Base-by-base conservation (phyloP, 1,140 invertebrate genomes). In the Bombus consobrinus region DNA sequence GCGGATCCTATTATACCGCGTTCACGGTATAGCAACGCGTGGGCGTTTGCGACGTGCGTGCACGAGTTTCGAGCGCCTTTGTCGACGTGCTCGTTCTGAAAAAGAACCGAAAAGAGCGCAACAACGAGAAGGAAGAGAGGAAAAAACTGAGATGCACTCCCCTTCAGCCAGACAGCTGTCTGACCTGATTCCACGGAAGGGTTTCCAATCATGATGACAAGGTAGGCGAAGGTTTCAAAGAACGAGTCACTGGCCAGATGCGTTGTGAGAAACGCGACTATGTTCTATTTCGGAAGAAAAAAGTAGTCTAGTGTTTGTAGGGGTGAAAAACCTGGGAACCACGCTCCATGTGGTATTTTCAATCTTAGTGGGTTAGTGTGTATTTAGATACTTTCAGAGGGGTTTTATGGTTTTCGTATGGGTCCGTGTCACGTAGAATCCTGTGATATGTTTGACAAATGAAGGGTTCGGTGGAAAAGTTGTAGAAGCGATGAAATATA, bases 101-200 rank as follows among this genome's bases (percentile, higher is more conserved):
- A 78, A 68, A 78, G 74, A 53, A 53, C 68, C 71, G 69, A 76
- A 76, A 80, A 75, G 64, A 39, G 62, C 25, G 77, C n/a, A 64
- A 68, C 39, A 32, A 13, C 57, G 28, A 39, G 53, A 57, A 79
- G 34, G 66, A 77, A n/a, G 64, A 34, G 64, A 86, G 25, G 88
- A 83, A 72, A 66, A 69, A 75, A 71, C 37, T 69, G 82, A 69
- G 59, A 62, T 74, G 73, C 34, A 39, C 37, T 39, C 53, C 74
- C 59, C 43, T 64, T 37, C 62, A 68, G 81, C 64, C 83, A 76
- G 88, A 89, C 88, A 89, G 88, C 88, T 89, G 87, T 83, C 84
- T 89, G 88, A 89, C 88, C 88, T 73, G 88, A 89, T 89, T 89
- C 88, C 64, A 59, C 76, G 80, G 87, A 89, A 83, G 81, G 88